Evolutionary conservation across 1,140 invertebrate genomes (phyloP).

Genomic region (Euwallacea fornicatus): DNA sequence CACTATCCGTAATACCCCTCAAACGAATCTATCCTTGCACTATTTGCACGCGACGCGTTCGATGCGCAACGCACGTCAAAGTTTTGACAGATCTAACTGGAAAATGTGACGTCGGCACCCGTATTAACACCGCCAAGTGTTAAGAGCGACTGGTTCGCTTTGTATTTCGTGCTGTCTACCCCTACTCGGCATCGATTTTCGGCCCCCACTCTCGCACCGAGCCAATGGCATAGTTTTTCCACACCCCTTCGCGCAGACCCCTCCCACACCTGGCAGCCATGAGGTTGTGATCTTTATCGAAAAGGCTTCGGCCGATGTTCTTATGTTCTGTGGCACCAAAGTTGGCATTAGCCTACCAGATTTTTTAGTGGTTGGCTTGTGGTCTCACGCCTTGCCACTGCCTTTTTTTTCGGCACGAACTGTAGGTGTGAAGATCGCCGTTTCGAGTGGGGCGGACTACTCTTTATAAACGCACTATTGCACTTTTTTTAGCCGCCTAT

Average conservation of each 20-base stretch:
- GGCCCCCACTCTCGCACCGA: constrained; percentile 20
- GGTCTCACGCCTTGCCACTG: constrained; percentile 37
- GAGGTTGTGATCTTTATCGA: constrained; percentile 51
- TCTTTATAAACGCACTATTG: background rate
- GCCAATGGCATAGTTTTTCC: constrained; percentile 38
- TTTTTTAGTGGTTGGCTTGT: constrained; percentile 38
- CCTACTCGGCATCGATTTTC: constrained; percentile 45
- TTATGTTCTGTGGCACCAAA: constrained; percentile 39
- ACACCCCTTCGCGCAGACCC: constrained; percentile 36
- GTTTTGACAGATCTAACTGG: constrained; percentile 20
- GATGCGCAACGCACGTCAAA: constrained; percentile 20
- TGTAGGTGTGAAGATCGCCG: background rate
- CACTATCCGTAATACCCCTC: constrained; percentile 1
- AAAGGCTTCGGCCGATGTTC: constrained; percentile 24
- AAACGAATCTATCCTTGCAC: background rate
- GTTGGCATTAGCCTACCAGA: constrained; percentile 35
- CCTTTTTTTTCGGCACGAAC: constrained; percentile 18
- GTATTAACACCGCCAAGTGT: constrained; percentile 34
- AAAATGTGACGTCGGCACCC: constrained; percentile 12
- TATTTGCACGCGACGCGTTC: background rate
- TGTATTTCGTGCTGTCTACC: constrained; percentile 35
- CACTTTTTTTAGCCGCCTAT: too few species aligned
- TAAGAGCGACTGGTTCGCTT: constrained; percentile 36
- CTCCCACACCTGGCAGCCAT: constrained; percentile 51
- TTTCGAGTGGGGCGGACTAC: background rate